Conservation (phyloP, 2,113 vertebrate species). For the Neomonachus schauinslandi region DNA sequence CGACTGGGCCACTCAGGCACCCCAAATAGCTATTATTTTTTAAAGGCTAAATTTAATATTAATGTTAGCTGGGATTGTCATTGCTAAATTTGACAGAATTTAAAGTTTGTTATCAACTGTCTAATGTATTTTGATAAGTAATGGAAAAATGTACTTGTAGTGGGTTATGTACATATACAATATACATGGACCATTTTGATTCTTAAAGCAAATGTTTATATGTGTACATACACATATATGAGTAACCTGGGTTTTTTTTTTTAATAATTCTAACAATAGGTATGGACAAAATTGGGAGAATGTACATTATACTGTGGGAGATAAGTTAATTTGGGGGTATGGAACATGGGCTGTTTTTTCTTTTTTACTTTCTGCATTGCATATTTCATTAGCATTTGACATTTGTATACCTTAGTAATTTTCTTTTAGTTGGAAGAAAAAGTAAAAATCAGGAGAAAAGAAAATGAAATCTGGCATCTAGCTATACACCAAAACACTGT, state of each 20-base stretch:
- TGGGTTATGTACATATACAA: not conserved
- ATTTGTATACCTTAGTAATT: not conserved
- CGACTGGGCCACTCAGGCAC: not conserved
- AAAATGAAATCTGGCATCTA: not conserved
- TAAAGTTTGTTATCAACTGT: not conserved
- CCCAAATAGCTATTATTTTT: not conserved
- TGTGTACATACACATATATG: not conserved
- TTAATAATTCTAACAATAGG: not conserved
- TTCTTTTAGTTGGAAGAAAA: not conserved
- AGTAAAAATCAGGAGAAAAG: not conserved
- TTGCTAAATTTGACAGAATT: not conserved
- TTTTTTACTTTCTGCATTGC: not conserved
- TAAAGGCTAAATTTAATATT: not conserved
- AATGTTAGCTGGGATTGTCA: not conserved
- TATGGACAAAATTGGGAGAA: not conserved
- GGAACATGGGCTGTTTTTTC: too few relatives aligned
- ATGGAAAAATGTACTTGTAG: not conserved
- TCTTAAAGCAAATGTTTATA: not conserved
- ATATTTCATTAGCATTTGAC: not conserved
- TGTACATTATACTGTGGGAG: not conserved
- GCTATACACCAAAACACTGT: not conserved
- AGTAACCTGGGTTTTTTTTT: not conserved
- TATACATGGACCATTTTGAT: not conserved
- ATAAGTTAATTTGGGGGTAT: not conserved
- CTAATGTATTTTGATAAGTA: not conserved